Evolutionary conservation across 2,113 vertebrate species (phyloP).

Genomic region (Desmodus rotundus): DNA sequence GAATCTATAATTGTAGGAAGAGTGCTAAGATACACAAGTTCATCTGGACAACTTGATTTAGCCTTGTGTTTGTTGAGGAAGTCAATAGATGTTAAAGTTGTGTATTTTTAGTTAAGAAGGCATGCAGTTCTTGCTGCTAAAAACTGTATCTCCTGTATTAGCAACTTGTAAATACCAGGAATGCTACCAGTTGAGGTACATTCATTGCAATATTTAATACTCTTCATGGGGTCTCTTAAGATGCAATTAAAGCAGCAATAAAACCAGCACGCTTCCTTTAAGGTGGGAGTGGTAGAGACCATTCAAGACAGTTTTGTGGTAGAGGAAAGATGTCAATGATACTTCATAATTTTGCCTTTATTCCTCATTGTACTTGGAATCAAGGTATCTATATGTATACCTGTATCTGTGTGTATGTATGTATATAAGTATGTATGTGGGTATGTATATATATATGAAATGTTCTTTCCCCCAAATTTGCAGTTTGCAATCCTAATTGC

Average conservation of each 20-base stretch:
- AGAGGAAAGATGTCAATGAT: background rate
- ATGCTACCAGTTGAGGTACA: background rate
- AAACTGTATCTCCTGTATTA: background rate
- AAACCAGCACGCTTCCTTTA: background rate
- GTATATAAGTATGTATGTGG: background rate
- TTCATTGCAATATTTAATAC: background rate
- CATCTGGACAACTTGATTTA: background rate
- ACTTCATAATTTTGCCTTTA: background rate
- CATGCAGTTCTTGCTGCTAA: background rate
- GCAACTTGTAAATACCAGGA: background rate
- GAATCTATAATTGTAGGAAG: background rate
- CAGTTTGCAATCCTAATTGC: background rate
- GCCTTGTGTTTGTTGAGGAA: background rate
- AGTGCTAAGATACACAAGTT: background rate
- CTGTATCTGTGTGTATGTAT: background rate
- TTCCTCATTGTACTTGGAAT: background rate
- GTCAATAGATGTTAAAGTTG: background rate
- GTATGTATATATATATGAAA: background rate
- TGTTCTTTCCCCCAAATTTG: background rate
- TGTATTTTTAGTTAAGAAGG: background rate
- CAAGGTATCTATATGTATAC: background rate
- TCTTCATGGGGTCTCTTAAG: background rate
- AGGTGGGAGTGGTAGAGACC: background rate
- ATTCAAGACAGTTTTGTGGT: background rate
- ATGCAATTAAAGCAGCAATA: background rate